Evolutionary conservation across 2,888 invertebrate genomes (phyloP).

Genomic region (Anoplius nigerrimus): DNA sequence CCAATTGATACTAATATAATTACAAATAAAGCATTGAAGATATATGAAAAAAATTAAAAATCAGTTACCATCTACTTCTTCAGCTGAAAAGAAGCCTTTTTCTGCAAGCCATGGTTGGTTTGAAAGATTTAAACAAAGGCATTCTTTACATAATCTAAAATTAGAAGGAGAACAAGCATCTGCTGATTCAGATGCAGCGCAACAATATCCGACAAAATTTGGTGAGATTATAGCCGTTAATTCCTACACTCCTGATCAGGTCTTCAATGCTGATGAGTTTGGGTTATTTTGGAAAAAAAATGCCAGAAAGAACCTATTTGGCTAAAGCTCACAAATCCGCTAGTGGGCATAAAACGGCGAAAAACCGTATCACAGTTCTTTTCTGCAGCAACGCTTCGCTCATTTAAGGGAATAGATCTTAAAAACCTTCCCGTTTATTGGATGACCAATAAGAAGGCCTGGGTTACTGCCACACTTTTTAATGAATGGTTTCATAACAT

Average conservation of each 20-base stretch:
- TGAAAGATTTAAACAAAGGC: conserved; percentile 25
- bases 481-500: conserved; percentile 33
- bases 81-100: no score
- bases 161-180: conserved; percentile 29
- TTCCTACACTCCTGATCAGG: conserved; percentile 1
- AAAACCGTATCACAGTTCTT: conserved; percentile 28
- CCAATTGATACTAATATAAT: conserved; percentile 29
- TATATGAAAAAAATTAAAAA: conserved; percentile 26
- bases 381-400: conserved; percentile 26
- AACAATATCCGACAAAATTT: conserved; percentile 24
- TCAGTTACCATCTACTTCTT: conserved; percentile 25
- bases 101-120: conserved; percentile 40
- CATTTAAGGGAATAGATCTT: conserved; percentile 27
- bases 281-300: conserved; percentile 15
- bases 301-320: conserved; percentile 14
- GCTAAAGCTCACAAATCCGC: conserved; percentile 20
- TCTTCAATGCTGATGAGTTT: conserved; percentile 9
- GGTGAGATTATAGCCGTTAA: conserved; percentile 25
- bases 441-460: conserved; percentile 29
- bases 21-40: conserved; percentile 23
- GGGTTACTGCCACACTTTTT: conserved; percentile 33
- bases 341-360: conserved; percentile 25
- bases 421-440: conserved; percentile 27
- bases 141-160: conserved; percentile 27
- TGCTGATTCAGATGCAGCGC: conserved; percentile 24